Percentiles rank a stretch among this genome's conserved stretches.
Evolutionary conservation across 1,140 invertebrate genomes (phyloP).

Genomic region (Thaumatotibia leucotreta): DNA sequence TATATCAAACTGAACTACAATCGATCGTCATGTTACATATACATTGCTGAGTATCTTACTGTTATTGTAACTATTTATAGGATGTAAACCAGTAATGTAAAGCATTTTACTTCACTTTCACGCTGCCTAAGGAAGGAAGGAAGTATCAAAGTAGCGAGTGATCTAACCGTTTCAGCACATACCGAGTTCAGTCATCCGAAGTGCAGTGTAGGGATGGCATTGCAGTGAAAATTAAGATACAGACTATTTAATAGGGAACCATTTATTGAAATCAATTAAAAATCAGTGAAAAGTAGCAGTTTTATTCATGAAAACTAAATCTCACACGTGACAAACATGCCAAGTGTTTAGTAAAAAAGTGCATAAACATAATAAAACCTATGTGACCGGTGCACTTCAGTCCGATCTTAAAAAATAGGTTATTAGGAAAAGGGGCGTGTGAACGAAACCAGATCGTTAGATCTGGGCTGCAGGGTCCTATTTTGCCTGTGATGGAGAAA

Average conservation of each 20-base stretch:
- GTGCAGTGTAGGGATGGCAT: background rate
- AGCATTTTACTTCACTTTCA: background rate
- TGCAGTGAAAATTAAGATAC: background rate
- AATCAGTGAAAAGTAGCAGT: background rate
- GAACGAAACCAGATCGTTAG: conserved; percentile 39
- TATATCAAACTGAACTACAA: background rate
- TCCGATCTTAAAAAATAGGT: background rate
- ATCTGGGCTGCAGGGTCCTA: conserved; percentile 45
- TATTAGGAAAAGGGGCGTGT: background rate
- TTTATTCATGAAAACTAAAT: background rate
- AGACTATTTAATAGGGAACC: background rate
- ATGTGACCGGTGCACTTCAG: background rate
- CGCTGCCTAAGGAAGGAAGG: background rate
- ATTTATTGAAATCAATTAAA: background rate
- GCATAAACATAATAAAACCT: background rate
- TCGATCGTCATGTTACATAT: background rate
- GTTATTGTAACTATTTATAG: background rate
- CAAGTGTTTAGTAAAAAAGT: background rate
- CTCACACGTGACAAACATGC: background rate
- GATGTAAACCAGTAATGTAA: background rate
- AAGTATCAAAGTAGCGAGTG: background rate
- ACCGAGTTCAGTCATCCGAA: background rate
- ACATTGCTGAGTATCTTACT: conserved; percentile 13
- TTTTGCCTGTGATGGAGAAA: conserved; percentile 71
- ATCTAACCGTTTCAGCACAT: conserved; percentile 4